Percentiles rank a stretch among this genome's conserved stretches.
phyloP scores from a whole-genome alignment of 2,888 invertebrate genomes.

The Protophormia terraenovae region DNA sequence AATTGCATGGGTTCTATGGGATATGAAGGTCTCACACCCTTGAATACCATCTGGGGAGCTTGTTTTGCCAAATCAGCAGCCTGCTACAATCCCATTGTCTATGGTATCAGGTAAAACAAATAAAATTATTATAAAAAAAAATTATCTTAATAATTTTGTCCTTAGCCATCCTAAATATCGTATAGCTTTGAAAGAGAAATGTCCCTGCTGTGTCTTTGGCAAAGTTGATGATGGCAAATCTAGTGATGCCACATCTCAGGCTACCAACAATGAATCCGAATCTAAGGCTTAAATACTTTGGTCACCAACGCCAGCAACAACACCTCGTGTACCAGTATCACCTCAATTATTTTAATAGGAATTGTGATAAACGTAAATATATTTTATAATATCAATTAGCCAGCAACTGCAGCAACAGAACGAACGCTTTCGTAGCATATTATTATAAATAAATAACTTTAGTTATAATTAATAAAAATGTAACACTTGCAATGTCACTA shows the following conservation, averaged over 20 bases:
- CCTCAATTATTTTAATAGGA: constrained; percentile 14
- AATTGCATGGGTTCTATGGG: constrained; percentile 91
- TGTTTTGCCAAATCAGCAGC: constrained; percentile 96
- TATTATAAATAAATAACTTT: constrained; percentile 64
- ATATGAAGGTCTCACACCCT: constrained; percentile 87
- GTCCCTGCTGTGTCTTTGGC: constrained; percentile 83
- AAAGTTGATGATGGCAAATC: constrained; percentile 78
- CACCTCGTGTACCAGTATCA: constrained; percentile 60
- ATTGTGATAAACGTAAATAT: not conserved
- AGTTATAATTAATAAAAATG: constrained; percentile 51
- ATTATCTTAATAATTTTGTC: not conserved
- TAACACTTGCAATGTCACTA: constrained; percentile 75
- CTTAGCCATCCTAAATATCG: constrained; percentile 85
- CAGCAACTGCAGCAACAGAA: constrained; percentile 77
- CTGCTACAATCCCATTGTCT: constrained; percentile 94
- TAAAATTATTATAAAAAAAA: no score
- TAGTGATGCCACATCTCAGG: constrained; percentile 79
- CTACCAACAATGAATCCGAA: constrained; percentile 71
- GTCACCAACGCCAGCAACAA: no score
- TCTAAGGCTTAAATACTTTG: constrained; percentile 52
- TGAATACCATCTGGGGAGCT: constrained; percentile 94
- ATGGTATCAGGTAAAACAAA: constrained; percentile 91
- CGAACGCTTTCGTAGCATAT: constrained; percentile 75
- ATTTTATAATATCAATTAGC: constrained; percentile 31
- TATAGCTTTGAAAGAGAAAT: constrained; percentile 84